Conservation (phyloP, 2,797 vertebrate genomes). For the Rhincodon typus region DNA sequence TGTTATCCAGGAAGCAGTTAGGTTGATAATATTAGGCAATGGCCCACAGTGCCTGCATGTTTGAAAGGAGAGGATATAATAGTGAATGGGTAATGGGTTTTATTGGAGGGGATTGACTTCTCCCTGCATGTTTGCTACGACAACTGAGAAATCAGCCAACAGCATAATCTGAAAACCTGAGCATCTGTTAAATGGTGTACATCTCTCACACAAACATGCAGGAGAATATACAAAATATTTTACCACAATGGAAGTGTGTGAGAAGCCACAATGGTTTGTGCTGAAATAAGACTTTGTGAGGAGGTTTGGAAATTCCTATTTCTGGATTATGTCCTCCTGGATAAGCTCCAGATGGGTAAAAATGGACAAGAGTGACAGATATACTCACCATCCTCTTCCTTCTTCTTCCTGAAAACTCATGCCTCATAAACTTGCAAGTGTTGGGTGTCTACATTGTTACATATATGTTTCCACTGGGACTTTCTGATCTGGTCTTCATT, state of each 20-base stretch:
- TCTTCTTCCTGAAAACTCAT: not conserved
- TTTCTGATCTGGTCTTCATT: not conserved
- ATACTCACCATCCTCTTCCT: not conserved
- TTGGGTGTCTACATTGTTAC: not conserved
- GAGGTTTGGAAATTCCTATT: not conserved
- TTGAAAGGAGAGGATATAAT: not conserved
- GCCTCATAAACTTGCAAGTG: not conserved
- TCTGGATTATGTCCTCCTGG: not conserved
- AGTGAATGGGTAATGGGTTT: not conserved
- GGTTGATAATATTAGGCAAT: not conserved
- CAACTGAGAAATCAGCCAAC: not conserved
- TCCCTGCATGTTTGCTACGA: not conserved
- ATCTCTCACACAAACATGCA: not conserved
- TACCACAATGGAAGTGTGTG: no score
- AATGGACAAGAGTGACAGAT: not conserved
- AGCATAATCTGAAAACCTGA: not conserved
- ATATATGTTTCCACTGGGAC: not conserved
- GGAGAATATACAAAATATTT: not conserved
- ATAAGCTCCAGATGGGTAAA: not conserved
- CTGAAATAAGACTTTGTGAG: not conserved
- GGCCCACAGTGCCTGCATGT: not conserved
- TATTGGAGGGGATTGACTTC: not conserved
- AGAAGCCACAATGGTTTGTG: not conserved
- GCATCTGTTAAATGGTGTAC: not conserved
- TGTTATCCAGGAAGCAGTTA: not conserved